phyloP scores from a whole-genome alignment of 2,888 invertebrate species.

The Latrodectus hesperus region DNA sequence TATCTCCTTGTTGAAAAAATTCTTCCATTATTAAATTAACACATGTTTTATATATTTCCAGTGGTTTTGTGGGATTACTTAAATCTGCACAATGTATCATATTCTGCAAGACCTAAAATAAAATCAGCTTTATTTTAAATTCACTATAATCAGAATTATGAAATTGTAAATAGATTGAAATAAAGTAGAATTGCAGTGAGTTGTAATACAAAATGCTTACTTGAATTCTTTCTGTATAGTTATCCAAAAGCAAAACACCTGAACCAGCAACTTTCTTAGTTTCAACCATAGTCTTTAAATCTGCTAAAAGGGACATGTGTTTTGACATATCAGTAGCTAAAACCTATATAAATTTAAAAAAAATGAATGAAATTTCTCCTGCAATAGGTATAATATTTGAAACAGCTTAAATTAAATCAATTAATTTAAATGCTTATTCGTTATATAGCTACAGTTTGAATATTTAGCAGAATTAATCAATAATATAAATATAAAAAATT shows the following conservation, averaged over 20 bases:
- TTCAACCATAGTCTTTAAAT: conserved; percentile 99
- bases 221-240: conserved; percentile 98
- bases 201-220: conserved; percentile 74
- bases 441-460: no score
- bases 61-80: conserved; percentile 92
- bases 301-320: conserved; percentile 98
- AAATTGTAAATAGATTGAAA: neutral
- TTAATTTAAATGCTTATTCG: no score
- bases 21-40: conserved; percentile 97
- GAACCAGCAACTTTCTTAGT: conserved; percentile 97
- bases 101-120: conserved; percentile 91
- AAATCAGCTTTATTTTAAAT: neutral
- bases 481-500: no score
- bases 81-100: conserved; percentile 99
- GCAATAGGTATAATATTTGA: no score
- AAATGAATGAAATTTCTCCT: neutral
- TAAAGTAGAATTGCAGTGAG: neutral
- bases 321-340: conserved; percentile 99
- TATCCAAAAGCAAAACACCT: conserved; percentile 95
- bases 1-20: conserved; percentile 98
- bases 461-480: no score
- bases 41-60: conserved; percentile 94
- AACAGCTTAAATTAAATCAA: no score
- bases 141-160: neutral
- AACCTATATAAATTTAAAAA: conserved; percentile 76